Percentiles rank a stretch among this genome's conserved stretches.
phyloP scores from a whole-genome alignment of 2,113 vertebrate genomes.

The Upupa epops region DNA sequence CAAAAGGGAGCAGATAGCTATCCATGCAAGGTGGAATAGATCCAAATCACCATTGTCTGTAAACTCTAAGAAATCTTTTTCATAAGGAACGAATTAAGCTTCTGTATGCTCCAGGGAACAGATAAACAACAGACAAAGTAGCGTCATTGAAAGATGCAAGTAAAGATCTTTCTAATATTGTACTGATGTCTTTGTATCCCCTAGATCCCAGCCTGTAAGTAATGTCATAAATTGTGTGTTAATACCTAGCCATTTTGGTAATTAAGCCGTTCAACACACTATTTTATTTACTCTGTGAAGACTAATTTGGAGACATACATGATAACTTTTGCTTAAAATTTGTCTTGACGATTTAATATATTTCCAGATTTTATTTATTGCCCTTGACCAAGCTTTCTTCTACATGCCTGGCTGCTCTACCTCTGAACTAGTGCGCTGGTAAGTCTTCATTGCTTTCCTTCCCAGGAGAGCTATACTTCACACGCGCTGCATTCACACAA shows the following conservation, averaged over 20 bases:
- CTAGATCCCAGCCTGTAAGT: neutral
- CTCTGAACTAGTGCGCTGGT: neutral
- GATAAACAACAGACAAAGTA: neutral
- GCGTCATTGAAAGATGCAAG: neutral
- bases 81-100: neutral
- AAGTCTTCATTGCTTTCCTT: neutral
- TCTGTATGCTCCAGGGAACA: neutral
- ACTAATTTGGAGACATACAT: neutral
- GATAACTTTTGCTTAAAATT: neutral
- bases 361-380: conserved; percentile 1
- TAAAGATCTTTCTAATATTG: neutral
- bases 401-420: neutral
- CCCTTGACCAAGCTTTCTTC: neutral
- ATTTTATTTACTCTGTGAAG: neutral
- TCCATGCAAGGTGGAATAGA: neutral
- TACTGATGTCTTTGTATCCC: neutral
- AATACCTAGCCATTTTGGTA: neutral
- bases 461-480: neutral
- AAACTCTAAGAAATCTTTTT: neutral
- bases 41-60: neutral
- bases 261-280: neutral
- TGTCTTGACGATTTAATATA: neutral
- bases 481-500: neutral
- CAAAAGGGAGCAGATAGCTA: neutral
- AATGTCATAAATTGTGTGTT: neutral